A percentile compares a stretch with the other conserved stretches of the same genome.
Conservation (phyloP, 35 echinoderm and acorn worm genomes). For the Hemicentrotus pulcherrimus region DNA sequence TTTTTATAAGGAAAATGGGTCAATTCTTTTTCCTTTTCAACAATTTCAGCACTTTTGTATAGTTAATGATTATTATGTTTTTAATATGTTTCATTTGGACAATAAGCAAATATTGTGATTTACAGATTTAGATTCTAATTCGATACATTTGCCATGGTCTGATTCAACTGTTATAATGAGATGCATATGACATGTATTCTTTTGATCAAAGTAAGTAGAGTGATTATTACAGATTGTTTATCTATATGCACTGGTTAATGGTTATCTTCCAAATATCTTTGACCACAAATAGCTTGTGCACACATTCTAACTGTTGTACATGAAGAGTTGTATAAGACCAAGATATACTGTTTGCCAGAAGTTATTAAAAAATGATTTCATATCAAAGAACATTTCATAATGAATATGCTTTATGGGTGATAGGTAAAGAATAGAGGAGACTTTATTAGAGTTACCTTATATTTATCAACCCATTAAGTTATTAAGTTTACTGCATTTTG, state of each 20-base stretch:
- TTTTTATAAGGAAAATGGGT: not conserved
- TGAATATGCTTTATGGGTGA: not conserved
- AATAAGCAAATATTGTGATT: not conserved
- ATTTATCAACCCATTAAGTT: not conserved
- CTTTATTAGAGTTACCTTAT: not conserved
- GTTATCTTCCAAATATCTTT: not conserved
- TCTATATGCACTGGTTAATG: not conserved
- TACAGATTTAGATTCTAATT: not conserved
- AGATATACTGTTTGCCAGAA: not conserved
- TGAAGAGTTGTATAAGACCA: not conserved
- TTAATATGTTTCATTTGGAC: not conserved
- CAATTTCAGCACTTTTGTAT: not conserved
- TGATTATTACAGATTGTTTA: no score
- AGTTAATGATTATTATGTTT: not conserved
- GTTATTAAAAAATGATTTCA: not conserved
- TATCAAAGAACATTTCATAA: not conserved
- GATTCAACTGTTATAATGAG: not conserved
- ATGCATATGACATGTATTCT: not conserved
- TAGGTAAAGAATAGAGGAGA: not conserved
- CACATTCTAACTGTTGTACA: not conserved
- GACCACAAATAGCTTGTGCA: not conserved
- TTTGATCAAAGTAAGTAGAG: not conserved
- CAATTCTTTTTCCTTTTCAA: slow-evolving; percentile 5
- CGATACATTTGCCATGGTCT: not conserved
- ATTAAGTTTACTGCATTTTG: not conserved